Base-by-base conservation (phyloP, 2,113 vertebrate species). In the Leptocoma aspasia region DNA sequence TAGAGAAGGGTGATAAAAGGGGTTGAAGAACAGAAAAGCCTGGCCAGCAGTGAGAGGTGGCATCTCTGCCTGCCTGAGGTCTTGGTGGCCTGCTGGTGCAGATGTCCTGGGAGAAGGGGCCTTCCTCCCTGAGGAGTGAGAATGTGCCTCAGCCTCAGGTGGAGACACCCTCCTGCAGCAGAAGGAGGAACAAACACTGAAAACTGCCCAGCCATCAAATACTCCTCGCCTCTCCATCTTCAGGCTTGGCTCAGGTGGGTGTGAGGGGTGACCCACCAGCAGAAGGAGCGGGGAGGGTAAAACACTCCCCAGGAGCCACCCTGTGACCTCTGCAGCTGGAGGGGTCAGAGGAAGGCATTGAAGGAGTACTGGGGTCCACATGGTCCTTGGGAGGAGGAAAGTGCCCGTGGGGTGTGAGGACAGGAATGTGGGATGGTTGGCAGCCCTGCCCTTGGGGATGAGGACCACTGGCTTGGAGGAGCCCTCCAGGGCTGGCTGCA, bases 401-500 rank as follows among this genome's bases (percentile, higher is more conserved):
- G 41, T 24, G 26, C 53, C 56, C 1, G 0, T 3, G 13, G 63
- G 44, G 9, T 18, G 21, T 5, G 14, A 63, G 69, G 28, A 37
- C 10, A 24, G 16, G 1, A 1, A 5, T 5, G 24, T 44, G 82
- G 49, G 60, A 10, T 6, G 4, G 5, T 21, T 60, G 59, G 20
- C 64, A 70, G 65, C 28, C 13, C 31, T 21, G 33, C 68, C 53
- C 3, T 0, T 11, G 50, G 45, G 37, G 39, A 26, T 2, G 9
- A 44, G 42, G 10, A 53, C 30, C 15, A 13, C 2, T 3, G 66
- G 47, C 17, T 24, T 3, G 1, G 24, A 41, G 72, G 28, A 64
- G 22, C 57, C 47, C 2, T 0, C 20, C 5, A 14, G 80, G 22
- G 44, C 30, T 26, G 85, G 92, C 75, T 87, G 98, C 97, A 97